A percentile compares a stretch with the other conserved stretches of the same genome.
Evolutionary conservation across 2,797 vertebrate genomes (phyloP).

Genomic region (Meda fulgida): DNA sequence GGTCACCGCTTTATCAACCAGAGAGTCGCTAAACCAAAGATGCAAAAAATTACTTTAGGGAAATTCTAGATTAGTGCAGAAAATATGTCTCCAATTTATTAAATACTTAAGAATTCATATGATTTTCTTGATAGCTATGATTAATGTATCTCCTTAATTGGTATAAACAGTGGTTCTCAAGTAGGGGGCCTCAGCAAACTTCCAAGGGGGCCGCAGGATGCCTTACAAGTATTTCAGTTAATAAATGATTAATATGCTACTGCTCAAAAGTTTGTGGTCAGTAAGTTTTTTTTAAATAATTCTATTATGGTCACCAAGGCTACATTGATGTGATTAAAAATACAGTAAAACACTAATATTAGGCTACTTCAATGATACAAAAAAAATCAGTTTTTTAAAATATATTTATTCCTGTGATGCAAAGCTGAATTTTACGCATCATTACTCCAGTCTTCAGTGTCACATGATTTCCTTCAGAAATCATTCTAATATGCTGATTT

Average conservation of each 20-base stretch:
- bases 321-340: not conserved
- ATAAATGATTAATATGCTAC: not conserved
- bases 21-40: not conserved
- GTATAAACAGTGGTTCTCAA: not conserved
- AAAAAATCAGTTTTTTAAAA: no score
- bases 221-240: not conserved
- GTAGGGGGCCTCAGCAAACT: not conserved
- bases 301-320: not conserved
- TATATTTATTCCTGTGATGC: no score
- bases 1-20: not conserved
- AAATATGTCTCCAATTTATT: not conserved
- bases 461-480: no score
- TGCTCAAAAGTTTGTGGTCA: not conserved
- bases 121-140: not conserved
- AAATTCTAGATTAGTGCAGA: not conserved
- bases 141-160: not conserved
- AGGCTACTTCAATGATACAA: no score
- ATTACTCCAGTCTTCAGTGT: no score
- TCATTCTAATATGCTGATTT: no score
- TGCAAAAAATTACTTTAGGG: not conserved
- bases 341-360: no score
- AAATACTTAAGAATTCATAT: not conserved
- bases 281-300: not conserved
- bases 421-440: no score
- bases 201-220: not conserved